These are phyloP conservation scores for Fragum fragum DNA, from an alignment of 2,888 invertebrate species.

Conservation along the genomic window DNA sequence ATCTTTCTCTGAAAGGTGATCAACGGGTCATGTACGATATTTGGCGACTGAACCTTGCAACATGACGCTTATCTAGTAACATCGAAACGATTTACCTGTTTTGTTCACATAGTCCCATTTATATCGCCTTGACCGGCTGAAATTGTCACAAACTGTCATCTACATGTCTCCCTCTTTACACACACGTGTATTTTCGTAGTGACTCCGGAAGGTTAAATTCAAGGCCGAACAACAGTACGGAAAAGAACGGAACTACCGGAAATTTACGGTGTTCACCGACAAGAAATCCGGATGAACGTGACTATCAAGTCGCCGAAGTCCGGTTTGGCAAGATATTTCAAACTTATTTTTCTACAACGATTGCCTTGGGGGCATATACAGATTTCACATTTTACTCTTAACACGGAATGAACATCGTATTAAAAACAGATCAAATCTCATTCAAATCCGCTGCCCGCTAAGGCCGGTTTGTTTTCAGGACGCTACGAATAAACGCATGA, in stretches of 20 bases:
- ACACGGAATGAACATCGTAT: no score
- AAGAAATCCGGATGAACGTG: neutral
- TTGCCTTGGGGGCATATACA: no score
- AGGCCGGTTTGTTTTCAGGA: no score
- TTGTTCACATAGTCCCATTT: neutral
- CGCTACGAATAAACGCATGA: no score
- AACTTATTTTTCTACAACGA: neutral
- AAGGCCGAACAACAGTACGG: slow-evolving; percentile 14
- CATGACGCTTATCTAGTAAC: no score
- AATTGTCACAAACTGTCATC: slow-evolving; percentile 2
- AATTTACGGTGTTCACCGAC: neutral
- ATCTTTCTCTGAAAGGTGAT: neutral
- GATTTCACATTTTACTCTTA: no score
- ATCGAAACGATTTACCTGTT: neutral
- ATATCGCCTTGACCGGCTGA: neutral
- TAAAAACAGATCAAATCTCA: no score
- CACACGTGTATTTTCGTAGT: slow-evolving; percentile 5
- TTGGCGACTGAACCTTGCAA: no score
- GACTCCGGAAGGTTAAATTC: slow-evolving; percentile 17
- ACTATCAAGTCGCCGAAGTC: neutral
- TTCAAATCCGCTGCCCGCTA: no score
- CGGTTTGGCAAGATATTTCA: neutral
- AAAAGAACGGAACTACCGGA: neutral
- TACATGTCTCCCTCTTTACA: neutral
- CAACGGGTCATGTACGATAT: no score